These are phyloP conservation scores for Prenolepis imparis DNA, from an alignment of 2,888 invertebrate genomes.

Conservation along the genomic window DNA sequence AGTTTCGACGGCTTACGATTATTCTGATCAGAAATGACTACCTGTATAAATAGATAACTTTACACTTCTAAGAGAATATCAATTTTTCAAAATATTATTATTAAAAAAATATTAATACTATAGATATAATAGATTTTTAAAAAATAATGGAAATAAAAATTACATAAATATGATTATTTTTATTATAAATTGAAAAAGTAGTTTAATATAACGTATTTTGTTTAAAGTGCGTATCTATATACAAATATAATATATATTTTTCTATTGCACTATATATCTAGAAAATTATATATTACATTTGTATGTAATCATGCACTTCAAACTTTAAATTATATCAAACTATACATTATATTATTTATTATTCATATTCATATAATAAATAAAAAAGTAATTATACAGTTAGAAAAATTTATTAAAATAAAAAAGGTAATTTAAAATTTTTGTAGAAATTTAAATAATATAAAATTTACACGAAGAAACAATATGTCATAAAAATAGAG, in stretches of 20 bases:
- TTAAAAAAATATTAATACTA: background rate
- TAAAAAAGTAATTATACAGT: no score
- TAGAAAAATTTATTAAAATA: background rate
- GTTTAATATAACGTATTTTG: background rate
- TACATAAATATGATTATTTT: background rate
- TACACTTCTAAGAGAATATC: background rate
- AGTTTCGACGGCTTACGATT: conserved; percentile 54
- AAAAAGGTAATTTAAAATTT: background rate
- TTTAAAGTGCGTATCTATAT: background rate
- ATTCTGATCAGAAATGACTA: conserved; percentile 31
- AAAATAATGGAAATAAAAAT: background rate
- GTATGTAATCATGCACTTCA: background rate
- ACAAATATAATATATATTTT: conserved; percentile 4
- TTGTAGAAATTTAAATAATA: background rate
- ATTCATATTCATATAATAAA: no score
- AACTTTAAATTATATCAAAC: background rate
- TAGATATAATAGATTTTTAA: background rate
- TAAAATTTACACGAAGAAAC: background rate
- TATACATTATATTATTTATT: background rate
- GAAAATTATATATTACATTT: background rate
- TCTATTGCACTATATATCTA: background rate
- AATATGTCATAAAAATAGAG: background rate
- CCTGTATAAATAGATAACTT: conserved; percentile 29
- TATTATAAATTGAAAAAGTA: background rate
- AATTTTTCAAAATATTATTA: background rate